These are phyloP conservation scores for Amazona vittata DNA, from an alignment of 2,113 vertebrate species.

Conservation along the genomic window DNA sequence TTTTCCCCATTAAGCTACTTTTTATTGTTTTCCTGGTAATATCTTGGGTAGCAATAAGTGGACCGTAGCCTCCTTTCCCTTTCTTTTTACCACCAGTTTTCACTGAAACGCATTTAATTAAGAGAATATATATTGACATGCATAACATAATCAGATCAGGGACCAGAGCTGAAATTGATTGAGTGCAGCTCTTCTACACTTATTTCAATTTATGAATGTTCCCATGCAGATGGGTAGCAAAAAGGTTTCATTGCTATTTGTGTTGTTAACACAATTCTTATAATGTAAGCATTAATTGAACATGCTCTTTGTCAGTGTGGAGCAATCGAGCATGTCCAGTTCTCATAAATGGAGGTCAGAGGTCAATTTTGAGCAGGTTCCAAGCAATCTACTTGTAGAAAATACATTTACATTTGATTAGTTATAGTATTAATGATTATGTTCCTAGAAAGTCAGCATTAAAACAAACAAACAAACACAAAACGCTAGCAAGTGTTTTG, in stretches of 20 bases:
- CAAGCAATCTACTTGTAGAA: conserved; percentile 46
- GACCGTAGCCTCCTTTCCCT: neutral
- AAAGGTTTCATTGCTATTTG: conserved; percentile 74
- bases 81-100: conserved; percentile 23
- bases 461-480: neutral
- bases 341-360: conserved; percentile 58
- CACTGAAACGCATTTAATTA: conserved; percentile 71
- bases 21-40: neutral
- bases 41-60: neutral
- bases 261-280: conserved; percentile 67
- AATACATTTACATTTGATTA: conserved; percentile 35
- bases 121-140: conserved; percentile 63
- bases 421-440: neutral
- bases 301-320: conserved; percentile 29
- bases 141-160: conserved; percentile 63
- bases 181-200: conserved; percentile 64
- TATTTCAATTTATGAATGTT: conserved; percentile 72
- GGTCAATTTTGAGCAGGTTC: conserved; percentile 61
- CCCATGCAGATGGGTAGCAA: conserved; percentile 59
- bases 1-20: neutral
- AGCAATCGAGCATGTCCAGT: conserved; percentile 55
- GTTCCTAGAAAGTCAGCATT: neutral
- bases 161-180: conserved; percentile 63
- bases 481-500: neutral
- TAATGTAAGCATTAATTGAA: conserved; percentile 76